These are phyloP conservation scores for Mamestra brassicae DNA, from an alignment of 2,888 invertebrate genomes.

Conservation along the genomic window DNA sequence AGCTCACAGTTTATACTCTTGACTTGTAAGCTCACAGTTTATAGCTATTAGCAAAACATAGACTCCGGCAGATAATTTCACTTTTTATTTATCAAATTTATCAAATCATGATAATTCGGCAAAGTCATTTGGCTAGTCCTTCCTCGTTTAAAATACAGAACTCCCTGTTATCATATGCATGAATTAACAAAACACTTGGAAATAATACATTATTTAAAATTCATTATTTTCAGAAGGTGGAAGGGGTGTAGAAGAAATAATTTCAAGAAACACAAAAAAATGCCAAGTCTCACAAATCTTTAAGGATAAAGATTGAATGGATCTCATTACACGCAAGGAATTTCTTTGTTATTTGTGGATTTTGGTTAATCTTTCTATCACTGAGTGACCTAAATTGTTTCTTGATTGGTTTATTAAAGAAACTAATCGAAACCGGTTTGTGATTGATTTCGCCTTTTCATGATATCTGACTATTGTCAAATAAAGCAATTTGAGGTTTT, in stretches of 20 bases:
- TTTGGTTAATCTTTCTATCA: constrained; percentile 30
- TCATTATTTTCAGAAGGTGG: neutral
- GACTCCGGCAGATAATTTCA: too few relatives aligned
- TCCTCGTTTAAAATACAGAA: too few relatives aligned
- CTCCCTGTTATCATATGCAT: too few relatives aligned
- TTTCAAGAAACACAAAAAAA: neutral
- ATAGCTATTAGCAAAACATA: too few relatives aligned
- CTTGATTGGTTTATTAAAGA: constrained; percentile 27
- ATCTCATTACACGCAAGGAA: constrained; percentile 28
- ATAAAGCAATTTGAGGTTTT: neutral
- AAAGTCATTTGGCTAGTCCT: too few relatives aligned
- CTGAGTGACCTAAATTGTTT: constrained; percentile 34
- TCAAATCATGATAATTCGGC: too few relatives aligned
- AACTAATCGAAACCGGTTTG: constrained; percentile 15
- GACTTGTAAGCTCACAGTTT: too few relatives aligned
- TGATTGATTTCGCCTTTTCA: constrained; percentile 24
- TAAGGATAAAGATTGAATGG: constrained; percentile 38
- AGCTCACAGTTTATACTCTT: too few relatives aligned
- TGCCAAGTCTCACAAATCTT: neutral
- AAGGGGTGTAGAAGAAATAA: neutral
- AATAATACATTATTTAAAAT: too few relatives aligned
- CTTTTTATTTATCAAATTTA: too few relatives aligned
- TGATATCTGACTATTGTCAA: neutral
- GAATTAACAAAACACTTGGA: too few relatives aligned
- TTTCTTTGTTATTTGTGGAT: constrained; percentile 37